A percentile compares a stretch with the other conserved stretches of the same genome.
These are phyloP conservation scores for Gobionotothen gibberifrons DNA, from an alignment of 2,797 vertebrate genomes.

Conservation along the genomic window DNA sequence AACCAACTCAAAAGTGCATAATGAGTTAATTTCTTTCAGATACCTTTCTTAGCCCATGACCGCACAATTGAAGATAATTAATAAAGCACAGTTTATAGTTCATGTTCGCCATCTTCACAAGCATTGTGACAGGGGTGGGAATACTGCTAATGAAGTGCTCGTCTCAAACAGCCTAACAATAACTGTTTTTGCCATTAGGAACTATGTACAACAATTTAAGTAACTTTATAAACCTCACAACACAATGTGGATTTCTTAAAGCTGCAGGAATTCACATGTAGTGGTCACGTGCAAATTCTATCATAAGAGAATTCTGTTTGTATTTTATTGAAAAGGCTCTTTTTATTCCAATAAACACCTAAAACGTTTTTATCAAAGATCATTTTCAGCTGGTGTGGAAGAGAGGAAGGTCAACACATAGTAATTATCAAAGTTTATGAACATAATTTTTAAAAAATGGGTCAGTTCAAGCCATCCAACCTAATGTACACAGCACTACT, in stretches of 20 bases:
- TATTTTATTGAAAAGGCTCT: neutral
- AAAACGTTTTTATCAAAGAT: neutral
- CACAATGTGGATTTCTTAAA: no score
- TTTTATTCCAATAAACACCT: neutral
- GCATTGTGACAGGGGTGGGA: no score
- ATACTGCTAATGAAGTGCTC: neutral
- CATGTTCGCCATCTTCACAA: neutral
- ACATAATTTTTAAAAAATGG: neutral
- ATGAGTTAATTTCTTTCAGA: neutral
- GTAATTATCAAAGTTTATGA: neutral
- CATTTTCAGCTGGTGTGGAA: neutral
- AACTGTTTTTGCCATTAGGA: neutral
- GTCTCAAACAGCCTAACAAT: neutral
- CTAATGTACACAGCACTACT: no score
- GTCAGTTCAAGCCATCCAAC: neutral
- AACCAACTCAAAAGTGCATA: neutral
- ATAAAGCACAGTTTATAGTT: neutral
- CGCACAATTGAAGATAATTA: neutral
- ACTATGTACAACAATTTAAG: neutral
- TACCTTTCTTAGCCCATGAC: neutral
- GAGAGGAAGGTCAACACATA: neutral
- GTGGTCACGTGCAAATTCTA: neutral
- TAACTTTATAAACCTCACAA: neutral
- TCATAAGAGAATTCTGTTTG: neutral
- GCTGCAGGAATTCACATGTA: no score